A percentile compares a stretch with the other conserved stretches of the same genome.
phyloP scores from a whole-genome alignment of 2,888 invertebrate genomes.

The Epinotia brunnichana region DNA sequence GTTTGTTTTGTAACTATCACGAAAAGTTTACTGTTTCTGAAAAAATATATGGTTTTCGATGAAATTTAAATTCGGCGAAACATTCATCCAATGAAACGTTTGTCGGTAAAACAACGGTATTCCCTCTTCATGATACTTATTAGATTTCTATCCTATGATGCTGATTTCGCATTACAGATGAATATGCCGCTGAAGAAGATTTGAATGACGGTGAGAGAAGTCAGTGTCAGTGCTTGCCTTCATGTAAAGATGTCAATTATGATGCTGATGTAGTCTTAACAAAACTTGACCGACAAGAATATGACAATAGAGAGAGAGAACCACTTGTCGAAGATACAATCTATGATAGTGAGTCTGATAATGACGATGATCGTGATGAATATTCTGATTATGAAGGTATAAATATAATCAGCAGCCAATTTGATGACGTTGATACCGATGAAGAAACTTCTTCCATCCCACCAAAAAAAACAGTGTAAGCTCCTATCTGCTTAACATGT shows the following conservation, averaged over 20 bases:
- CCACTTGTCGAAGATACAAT: neutral
- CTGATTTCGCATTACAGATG: constrained; percentile 5
- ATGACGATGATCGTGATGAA: constrained; percentile 1
- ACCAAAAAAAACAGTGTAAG: neutral
- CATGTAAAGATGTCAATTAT: constrained; percentile 35
- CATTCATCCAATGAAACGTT: no score
- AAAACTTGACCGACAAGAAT: constrained; percentile 14
- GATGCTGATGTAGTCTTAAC: constrained; percentile 36
- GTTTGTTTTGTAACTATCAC: no score
- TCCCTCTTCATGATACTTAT: no score
- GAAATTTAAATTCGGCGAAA: no score
- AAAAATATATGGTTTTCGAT: no score
- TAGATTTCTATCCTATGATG: neutral
- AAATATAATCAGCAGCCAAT: neutral
- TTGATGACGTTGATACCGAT: constrained; percentile 45
- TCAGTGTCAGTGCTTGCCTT: constrained; percentile 31
- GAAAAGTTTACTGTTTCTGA: no score
- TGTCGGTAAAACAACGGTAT: no score
- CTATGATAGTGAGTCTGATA: neutral
- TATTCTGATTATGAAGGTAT: neutral
- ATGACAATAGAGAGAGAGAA: constrained; percentile 1
- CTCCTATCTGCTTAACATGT: neutral
- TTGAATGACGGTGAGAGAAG: neutral
- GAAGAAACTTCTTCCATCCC: neutral
- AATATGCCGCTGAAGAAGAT: constrained; percentile 20